A percentile compares a stretch with the other conserved stretches of the same genome.
These are phyloP conservation scores for Podarcis siculus DNA, from an alignment of 2,797 vertebrate species.

Conservation along the genomic window DNA sequence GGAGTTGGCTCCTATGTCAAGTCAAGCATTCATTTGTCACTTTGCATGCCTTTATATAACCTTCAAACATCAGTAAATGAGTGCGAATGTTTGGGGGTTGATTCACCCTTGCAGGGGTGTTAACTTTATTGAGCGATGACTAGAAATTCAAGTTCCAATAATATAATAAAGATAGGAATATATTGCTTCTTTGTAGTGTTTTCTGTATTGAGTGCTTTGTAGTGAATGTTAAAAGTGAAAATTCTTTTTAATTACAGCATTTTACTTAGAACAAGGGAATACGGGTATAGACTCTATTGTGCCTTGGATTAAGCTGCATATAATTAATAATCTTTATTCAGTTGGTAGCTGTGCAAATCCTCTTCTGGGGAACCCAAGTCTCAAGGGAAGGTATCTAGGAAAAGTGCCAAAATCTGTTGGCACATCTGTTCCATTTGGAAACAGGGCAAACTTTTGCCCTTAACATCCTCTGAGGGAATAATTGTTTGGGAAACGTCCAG, in stretches of 20 bases:
- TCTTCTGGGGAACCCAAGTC: background rate
- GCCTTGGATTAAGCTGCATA: background rate
- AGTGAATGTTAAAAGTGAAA: background rate
- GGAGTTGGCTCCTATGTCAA: too few relatives aligned
- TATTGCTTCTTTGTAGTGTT: background rate
- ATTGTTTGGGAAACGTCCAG: background rate
- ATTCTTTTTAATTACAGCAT: background rate
- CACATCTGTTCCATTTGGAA: background rate
- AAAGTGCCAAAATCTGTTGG: background rate
- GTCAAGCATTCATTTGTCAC: too few relatives aligned
- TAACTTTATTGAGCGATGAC: background rate
- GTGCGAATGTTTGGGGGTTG: background rate
- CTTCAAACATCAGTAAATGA: background rate
- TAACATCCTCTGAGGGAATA: background rate
- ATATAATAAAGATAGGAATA: background rate
- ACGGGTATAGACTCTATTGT: background rate
- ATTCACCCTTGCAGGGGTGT: background rate
- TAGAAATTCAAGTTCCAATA: background rate
- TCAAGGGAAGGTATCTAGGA: background rate
- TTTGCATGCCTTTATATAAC: too few relatives aligned
- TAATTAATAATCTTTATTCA: background rate
- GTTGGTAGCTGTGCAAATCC: background rate
- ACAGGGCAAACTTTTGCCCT: background rate
- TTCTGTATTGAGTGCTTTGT: background rate
- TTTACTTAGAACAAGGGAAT: constrained; percentile 10